phyloP scores from a whole-genome alignment of 2,888 invertebrate species.

The Lysandra bellargus region DNA sequence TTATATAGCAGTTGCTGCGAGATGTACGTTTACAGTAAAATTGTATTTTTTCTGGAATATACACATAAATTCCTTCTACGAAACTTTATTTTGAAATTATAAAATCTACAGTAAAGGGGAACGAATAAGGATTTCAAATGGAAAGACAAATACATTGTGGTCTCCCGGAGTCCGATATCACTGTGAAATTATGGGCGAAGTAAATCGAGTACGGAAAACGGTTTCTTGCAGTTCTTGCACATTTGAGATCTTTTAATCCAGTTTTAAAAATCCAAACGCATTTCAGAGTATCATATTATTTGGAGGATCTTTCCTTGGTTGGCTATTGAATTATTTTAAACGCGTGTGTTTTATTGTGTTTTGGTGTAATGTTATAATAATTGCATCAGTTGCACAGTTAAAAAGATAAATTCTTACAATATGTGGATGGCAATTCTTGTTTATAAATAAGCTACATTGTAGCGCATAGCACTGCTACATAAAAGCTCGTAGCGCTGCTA shows the following conservation, averaged over 20 bases:
- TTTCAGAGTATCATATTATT: neutral
- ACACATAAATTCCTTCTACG: too few species aligned
- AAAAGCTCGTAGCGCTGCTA: too few species aligned
- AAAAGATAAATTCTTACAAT: too few species aligned
- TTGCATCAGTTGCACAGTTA: too few species aligned
- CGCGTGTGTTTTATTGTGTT: too few species aligned
- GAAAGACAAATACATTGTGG: neutral
- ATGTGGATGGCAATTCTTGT: too few species aligned
- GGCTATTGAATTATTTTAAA: neutral
- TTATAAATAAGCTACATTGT: too few species aligned
- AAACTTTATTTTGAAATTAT: neutral
- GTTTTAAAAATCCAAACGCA: neutral
- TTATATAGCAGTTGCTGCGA: too few species aligned
- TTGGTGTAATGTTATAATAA: too few species aligned
- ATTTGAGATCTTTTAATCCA: neutral
- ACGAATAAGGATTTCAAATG: neutral
- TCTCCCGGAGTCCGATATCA: neutral
- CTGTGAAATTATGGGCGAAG: neutral
- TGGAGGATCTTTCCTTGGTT: neutral
- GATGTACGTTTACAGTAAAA: too few species aligned
- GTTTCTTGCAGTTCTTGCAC: neutral
- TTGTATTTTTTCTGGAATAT: too few species aligned
- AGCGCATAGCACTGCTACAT: too few species aligned
- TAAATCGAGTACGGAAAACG: conserved; percentile 18
- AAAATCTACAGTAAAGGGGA: neutral